These are phyloP conservation scores for Scolopax mira DNA, from an alignment of 2,113 vertebrate genomes.

Conservation along the genomic window DNA sequence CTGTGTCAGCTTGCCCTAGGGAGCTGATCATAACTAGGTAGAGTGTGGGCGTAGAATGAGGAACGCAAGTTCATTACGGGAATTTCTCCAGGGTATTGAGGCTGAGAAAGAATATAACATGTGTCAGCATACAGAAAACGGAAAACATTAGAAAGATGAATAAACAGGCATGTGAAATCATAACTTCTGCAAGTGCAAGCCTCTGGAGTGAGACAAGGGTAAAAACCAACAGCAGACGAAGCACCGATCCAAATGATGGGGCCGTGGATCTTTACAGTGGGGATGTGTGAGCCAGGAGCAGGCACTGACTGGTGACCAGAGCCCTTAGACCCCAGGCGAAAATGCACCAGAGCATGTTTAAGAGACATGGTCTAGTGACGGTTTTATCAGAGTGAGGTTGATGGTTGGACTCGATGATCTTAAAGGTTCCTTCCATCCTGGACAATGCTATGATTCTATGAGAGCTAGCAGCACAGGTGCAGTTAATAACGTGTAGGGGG, in stretches of 20 bases:
- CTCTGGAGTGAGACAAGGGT: neutral
- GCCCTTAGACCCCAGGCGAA: neutral
- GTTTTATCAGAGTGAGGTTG: no score
- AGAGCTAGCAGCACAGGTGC: rapidly evolving
- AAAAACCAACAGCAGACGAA: neutral
- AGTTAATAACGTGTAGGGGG: neutral
- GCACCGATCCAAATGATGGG: neutral
- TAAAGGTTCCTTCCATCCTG: no score
- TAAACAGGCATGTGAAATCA: neutral
- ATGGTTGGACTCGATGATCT: no score
- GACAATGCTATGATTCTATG: no score
- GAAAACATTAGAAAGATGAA: neutral
- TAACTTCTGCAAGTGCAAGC: neutral
- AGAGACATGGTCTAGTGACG: no score
- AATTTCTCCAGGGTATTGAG: constrained; percentile 25
- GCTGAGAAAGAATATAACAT: neutral
- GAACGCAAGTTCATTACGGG: neutral
- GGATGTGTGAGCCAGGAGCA: neutral
- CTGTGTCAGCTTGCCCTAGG: constrained; percentile 30
- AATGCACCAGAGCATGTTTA: neutral
- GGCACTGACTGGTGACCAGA: neutral
- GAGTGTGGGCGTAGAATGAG: constrained; percentile 23
- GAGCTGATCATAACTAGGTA: constrained; percentile 25
- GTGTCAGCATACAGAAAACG: neutral
- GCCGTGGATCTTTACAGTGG: neutral